Evolutionary conservation across 2,888 invertebrate species (phyloP).

Genomic region (Trachelus troglodyta): DNA sequence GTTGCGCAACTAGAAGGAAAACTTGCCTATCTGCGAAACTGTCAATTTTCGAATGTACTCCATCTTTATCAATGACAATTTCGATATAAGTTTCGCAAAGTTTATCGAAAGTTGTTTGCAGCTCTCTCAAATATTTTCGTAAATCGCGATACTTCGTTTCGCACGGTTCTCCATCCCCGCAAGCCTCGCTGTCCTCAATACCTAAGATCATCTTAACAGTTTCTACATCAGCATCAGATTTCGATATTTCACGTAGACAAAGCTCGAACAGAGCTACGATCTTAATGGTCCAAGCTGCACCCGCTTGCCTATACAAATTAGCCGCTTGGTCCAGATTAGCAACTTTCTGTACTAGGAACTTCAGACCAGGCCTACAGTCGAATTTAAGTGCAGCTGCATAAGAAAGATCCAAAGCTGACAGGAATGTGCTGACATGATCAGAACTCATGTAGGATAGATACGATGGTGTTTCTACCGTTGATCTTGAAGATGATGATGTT

Average conservation of each 20-base stretch:
- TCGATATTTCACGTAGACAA: conserved; percentile 76
- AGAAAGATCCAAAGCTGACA: conserved; percentile 85
- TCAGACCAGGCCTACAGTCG: conserved; percentile 90
- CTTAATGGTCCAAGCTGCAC: conserved; percentile 91
- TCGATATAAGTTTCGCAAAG: conserved; percentile 69
- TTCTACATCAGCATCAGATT: conserved; percentile 51
- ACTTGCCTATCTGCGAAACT: conserved; percentile 69
- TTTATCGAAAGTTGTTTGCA: conserved; percentile 66
- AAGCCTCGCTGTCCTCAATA: conserved; percentile 38
- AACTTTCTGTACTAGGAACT: conserved; percentile 94
- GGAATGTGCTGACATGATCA: conserved; percentile 76
- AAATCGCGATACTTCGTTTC: conserved; percentile 37
- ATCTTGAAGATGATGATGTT: conserved; percentile 38
- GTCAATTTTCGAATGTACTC: conserved; percentile 61
- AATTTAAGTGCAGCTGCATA: conserved; percentile 87
- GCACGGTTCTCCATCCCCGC: conserved; percentile 20
- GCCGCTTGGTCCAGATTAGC: conserved; percentile 87
- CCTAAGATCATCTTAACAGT: conserved; percentile 43
- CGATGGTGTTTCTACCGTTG: conserved; percentile 38
- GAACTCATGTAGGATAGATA: conserved; percentile 67
- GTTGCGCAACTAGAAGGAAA: conserved; percentile 71
- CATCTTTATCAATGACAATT: conserved; percentile 67
- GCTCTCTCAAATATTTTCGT: conserved; percentile 47
- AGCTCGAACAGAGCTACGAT: conserved; percentile 88
- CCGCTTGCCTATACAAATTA: conserved; percentile 92